These are phyloP conservation scores for Ploceus nigricollis DNA, from an alignment of 2,113 vertebrate species.

Conservation along the genomic window DNA sequence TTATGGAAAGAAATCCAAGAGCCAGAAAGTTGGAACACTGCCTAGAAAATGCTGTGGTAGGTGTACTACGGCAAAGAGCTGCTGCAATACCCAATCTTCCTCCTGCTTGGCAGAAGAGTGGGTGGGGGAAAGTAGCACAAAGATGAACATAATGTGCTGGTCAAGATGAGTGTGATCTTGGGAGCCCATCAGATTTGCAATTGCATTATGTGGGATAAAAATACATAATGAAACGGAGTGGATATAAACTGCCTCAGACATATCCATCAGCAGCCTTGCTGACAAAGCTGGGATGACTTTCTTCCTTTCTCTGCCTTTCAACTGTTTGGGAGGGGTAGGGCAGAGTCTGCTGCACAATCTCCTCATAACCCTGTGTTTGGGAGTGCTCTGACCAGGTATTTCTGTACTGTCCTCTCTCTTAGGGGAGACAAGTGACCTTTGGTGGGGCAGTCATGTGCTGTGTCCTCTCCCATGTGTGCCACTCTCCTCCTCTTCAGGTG, in stretches of 20 bases:
- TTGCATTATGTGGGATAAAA: background rate
- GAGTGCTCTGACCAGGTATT: background rate
- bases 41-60: background rate
- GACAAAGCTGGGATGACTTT: background rate
- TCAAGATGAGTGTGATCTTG: background rate
- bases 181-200: background rate
- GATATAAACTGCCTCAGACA: background rate
- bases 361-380: background rate
- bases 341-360: background rate
- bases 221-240: background rate
- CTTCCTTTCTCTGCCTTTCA: background rate
- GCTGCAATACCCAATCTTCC: background rate
- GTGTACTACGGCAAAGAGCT: background rate
- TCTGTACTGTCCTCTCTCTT: background rate
- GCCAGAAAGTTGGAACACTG: background rate
- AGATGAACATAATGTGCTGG: background rate
- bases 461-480: background rate
- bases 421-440: background rate
- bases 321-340: background rate
- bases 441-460: background rate
- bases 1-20: background rate
- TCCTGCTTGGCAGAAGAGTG: background rate
- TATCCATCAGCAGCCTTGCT: background rate
- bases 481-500: background rate
- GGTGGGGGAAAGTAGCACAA: background rate